phyloP scores from a whole-genome alignment of 2,797 vertebrate genomes.

The Nyctalus aviator region DNA sequence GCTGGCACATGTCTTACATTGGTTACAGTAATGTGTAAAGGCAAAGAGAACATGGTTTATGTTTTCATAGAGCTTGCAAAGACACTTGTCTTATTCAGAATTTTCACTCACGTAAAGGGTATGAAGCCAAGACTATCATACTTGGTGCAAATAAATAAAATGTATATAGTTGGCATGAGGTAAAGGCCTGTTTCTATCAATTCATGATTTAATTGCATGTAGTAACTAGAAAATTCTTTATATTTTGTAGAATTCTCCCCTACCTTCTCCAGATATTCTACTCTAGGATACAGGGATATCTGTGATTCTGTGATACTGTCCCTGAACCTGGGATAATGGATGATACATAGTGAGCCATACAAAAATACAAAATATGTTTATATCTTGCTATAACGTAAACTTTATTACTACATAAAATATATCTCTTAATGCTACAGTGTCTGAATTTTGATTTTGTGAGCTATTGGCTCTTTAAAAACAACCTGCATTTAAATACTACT shows the following conservation, averaged over 20 bases:
- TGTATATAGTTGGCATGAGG: background rate
- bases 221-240: background rate
- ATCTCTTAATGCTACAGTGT: background rate
- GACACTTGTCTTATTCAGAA: background rate
- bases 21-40: background rate
- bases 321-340: background rate
- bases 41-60: background rate
- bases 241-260: background rate
- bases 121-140: background rate
- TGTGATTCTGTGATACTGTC: background rate
- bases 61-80: background rate
- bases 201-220: background rate
- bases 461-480: background rate
- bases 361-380: background rate
- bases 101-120: background rate
- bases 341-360: background rate
- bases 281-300: background rate
- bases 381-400: background rate
- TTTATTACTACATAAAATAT: background rate
- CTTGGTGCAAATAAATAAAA: conserved; percentile 42
- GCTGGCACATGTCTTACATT: background rate
- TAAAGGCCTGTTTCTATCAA: background rate
- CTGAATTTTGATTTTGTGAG: conserved; percentile 26
- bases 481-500: background rate
- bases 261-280: background rate